phyloP scores from a whole-genome alignment of 2,797 vertebrate species.

The Enteromius treurensis region DNA sequence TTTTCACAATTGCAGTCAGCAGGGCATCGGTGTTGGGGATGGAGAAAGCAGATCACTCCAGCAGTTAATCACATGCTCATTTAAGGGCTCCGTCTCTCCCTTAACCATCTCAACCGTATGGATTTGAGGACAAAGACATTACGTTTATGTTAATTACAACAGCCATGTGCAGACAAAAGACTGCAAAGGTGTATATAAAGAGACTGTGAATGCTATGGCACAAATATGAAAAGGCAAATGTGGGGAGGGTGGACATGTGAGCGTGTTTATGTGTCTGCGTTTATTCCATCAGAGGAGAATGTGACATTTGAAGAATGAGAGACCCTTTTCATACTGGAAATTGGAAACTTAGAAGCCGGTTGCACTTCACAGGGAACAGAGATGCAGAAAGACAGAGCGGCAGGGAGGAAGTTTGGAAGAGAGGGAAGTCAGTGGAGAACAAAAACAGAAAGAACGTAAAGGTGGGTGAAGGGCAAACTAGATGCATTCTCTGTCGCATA shows the following conservation, averaged over 20 bases:
- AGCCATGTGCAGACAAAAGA: background rate
- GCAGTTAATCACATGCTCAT: background rate
- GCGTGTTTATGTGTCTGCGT: background rate
- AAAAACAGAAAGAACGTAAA: background rate
- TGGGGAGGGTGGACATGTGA: background rate
- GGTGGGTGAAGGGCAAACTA: constrained; percentile 11
- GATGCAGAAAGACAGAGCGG: constrained; percentile 7
- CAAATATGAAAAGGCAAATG: background rate
- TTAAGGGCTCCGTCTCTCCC: background rate
- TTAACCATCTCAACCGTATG: constrained; percentile 8
- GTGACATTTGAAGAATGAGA: constrained; percentile 33
- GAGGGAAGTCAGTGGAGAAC: background rate
- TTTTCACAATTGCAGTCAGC: constrained; percentile 36
- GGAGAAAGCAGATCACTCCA: constrained; percentile 18
- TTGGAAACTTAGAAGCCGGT: background rate
- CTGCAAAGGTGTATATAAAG: background rate
- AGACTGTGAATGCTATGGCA: background rate
- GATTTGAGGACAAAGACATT: constrained; percentile 20
- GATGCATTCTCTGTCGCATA: background rate
- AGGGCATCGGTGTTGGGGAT: background rate
- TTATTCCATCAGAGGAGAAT: background rate
- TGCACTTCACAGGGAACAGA: constrained; percentile 25
- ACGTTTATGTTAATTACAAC: background rate
- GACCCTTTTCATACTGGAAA: background rate
- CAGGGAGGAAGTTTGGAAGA: background rate